Evolutionary conservation across 2,113 vertebrate genomes (phyloP).

Genomic region (Archocentrus centrarchus): DNA sequence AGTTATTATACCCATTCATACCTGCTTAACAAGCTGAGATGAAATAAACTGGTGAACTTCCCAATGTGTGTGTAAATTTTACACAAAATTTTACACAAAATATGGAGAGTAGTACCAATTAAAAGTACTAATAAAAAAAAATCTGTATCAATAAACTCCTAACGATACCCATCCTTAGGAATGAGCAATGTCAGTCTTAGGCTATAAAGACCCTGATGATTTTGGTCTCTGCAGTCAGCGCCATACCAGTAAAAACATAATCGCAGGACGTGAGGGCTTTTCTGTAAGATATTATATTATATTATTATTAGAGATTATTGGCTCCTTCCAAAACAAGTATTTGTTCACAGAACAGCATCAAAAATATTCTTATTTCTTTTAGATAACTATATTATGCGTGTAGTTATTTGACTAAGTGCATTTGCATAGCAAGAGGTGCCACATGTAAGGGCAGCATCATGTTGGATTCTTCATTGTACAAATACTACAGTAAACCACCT

Average conservation of each 20-base stretch:
- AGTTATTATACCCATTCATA: too few species aligned
- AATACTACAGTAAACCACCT: background rate
- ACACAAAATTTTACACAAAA: background rate
- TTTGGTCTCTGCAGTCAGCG: background rate
- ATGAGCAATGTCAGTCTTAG: background rate
- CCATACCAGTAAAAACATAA: background rate
- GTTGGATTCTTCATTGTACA: background rate
- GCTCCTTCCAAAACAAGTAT: too few species aligned
- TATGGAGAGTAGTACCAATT: background rate
- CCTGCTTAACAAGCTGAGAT: too few species aligned
- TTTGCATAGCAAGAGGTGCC: background rate
- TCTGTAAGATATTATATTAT: too few species aligned
- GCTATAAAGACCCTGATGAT: background rate
- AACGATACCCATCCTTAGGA: background rate
- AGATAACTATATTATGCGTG: background rate
- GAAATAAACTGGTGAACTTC: too few species aligned
- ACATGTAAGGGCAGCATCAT: background rate
- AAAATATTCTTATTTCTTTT: background rate
- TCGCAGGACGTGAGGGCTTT: accelerated
- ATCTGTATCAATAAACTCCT: background rate
- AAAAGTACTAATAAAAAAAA: background rate
- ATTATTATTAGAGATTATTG: too few species aligned
- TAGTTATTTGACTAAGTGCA: background rate
- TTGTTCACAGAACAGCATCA: too few species aligned
- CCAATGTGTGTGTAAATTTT: background rate